Conservation (phyloP, 1,140 invertebrate genomes). For the Nautilus pompilius region DNA sequence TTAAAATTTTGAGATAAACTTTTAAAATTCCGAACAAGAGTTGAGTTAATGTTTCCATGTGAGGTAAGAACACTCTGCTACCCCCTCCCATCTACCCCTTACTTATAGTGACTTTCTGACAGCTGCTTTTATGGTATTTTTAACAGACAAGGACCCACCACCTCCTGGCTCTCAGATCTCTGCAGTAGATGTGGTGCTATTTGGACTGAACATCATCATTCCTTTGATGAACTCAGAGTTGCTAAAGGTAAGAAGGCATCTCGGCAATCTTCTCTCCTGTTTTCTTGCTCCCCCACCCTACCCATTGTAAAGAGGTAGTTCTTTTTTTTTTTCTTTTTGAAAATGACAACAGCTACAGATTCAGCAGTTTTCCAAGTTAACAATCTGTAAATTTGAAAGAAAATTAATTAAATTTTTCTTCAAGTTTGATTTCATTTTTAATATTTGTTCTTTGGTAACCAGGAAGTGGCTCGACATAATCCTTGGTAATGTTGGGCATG, state of each 20-base stretch:
- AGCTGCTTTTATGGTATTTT: not conserved
- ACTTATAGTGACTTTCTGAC: not conserved
- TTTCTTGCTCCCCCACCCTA: not conserved
- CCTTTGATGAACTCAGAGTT: constrained; percentile 74
- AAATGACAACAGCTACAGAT: too few species aligned
- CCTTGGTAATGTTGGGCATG: too few species aligned
- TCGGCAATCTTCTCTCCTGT: not conserved
- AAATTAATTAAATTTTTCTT: not conserved
- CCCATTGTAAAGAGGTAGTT: not conserved
- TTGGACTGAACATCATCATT: constrained; percentile 71
- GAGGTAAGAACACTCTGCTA: too few species aligned
- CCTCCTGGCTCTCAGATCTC: constrained; percentile 39
- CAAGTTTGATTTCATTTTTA: not conserved
- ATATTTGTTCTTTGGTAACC: too few species aligned
- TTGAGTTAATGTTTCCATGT: too few species aligned
- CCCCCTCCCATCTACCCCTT: too few species aligned
- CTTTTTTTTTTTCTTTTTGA: too few species aligned
- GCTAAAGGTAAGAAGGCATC: constrained; percentile 49
- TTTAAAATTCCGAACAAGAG: too few species aligned
- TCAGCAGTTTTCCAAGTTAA: too few species aligned
- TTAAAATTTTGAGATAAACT: too few species aligned
- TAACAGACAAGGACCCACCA: constrained; percentile 33
- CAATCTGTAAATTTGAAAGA: too few species aligned
- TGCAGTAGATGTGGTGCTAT: constrained; percentile 67
- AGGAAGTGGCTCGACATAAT: too few species aligned